Evolutionary conservation across 2,113 vertebrate genomes (phyloP).

Genomic region (Calyptommatus sinebrachiatus): DNA sequence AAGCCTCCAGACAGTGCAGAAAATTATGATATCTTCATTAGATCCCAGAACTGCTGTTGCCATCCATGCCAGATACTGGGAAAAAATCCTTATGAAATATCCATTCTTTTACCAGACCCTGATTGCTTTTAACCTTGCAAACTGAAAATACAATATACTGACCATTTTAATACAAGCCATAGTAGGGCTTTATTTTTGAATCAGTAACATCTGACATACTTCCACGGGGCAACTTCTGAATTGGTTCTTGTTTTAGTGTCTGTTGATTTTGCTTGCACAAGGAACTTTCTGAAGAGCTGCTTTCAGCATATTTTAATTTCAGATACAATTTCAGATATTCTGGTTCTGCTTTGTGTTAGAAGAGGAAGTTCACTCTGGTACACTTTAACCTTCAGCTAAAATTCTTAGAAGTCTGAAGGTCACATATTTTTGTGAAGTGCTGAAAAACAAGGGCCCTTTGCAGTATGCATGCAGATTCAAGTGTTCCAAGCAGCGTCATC

Average conservation of each 20-base stretch:
- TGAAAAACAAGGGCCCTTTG: not conserved
- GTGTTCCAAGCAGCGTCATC: too few relatives aligned
- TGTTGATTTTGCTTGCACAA: not conserved
- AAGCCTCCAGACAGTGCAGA: too few relatives aligned
- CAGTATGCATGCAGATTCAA: too few relatives aligned
- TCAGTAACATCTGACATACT: not conserved
- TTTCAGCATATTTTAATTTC: slow-evolving; percentile 15
- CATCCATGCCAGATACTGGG: not conserved
- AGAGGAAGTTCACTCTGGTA: slow-evolving; percentile 6
- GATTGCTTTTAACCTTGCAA: not conserved
- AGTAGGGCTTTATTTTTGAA: not conserved
- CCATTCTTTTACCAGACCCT: not conserved
- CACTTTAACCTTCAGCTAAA: not conserved
- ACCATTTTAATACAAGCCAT: not conserved
- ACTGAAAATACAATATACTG: not conserved
- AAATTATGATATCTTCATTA: too few relatives aligned
- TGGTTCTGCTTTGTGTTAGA: not conserved
- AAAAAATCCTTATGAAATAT: not conserved
- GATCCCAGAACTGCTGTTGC: too few relatives aligned
- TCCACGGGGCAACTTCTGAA: not conserved
- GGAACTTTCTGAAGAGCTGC: slow-evolving; percentile 25
- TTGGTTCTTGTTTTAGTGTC: not conserved
- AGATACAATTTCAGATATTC: slow-evolving; percentile 17
- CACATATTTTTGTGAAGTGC: not conserved
- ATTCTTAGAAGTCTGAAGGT: not conserved